Base-by-base conservation (phyloP, 53 echinoderm and acorn worm species). In the Patiria pectinifera region DNA sequence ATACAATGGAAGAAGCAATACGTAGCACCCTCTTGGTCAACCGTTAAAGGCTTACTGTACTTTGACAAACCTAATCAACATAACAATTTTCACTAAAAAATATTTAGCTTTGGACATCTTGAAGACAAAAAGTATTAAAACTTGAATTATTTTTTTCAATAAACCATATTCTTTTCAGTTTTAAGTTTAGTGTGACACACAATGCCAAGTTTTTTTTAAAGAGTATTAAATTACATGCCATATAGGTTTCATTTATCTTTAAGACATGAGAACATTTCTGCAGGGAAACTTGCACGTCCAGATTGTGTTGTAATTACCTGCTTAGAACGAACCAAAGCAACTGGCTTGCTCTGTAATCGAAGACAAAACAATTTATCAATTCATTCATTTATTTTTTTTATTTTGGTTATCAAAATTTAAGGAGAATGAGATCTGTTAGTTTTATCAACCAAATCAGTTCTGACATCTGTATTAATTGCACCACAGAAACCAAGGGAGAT, bases 341-440 rank as follows among this genome's bases (percentile, higher is more conserved):
- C 80, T 66, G 90, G 90, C 90, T 90, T 90, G 81, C 66, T 90
- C 90, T 90, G 90, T 15, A 89, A 90, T 90, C 66, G 81, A 90
- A 90, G 69, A 69, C 47, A 77, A 69, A 66, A 90, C 25, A 80
- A 15, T 80, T 49, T 66, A 66, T 90, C 45, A 80, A 62, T 90
- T 90, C 11, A 8, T 89, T 60, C 2, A 26, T 45, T 83, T 83
- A 4, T 21, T 11, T 21, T 59, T 22, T 59, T 60, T 45, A 11
- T 8, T 35, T 35, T 35, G 35, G 35, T 35, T 35, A 35, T 35
- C 35, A 35, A 35, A 35, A 35, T 35, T 19, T 59, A 21, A 59
- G 26, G 19, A 4, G 9, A 76, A 24, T 12, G 25, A n/a, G 80
- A 25, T 76, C 74, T 79, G 80, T 79, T 79, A 79, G 80, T 79